Conservation (phyloP, 2,113 vertebrate species). For the Mohoua ochrocephala region DNA sequence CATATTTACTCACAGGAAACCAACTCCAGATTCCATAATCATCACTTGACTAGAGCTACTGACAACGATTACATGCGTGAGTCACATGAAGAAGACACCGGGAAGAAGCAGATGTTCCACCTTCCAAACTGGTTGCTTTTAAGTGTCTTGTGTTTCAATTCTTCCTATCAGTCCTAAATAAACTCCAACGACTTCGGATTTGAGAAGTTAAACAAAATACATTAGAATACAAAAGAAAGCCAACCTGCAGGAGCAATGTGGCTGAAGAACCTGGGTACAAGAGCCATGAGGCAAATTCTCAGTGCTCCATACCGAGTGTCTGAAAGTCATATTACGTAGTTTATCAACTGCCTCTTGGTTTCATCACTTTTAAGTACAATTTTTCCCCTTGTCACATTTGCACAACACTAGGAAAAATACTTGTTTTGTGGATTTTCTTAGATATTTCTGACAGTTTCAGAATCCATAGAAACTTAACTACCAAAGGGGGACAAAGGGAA, state of each 20-base stretch:
- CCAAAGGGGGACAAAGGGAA: background rate
- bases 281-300: background rate
- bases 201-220: background rate
- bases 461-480: background rate
- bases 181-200: background rate
- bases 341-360: background rate
- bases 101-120: background rate
- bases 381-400: background rate
- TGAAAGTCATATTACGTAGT: accelerated
- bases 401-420: background rate
- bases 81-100: background rate
- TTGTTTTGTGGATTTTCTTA: background rate
- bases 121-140: background rate
- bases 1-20: background rate
- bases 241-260: background rate
- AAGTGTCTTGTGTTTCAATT: background rate
- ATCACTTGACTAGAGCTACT: background rate
- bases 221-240: background rate
- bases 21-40: background rate
- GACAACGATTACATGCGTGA: background rate
- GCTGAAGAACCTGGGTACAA: background rate
- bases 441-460: background rate
- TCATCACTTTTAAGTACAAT: background rate
- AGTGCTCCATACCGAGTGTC: background rate
- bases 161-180: background rate